These are phyloP conservation scores for Drosophila dunni DNA, from an alignment of 1,140 invertebrate genomes.

Conservation along the genomic window DNA sequence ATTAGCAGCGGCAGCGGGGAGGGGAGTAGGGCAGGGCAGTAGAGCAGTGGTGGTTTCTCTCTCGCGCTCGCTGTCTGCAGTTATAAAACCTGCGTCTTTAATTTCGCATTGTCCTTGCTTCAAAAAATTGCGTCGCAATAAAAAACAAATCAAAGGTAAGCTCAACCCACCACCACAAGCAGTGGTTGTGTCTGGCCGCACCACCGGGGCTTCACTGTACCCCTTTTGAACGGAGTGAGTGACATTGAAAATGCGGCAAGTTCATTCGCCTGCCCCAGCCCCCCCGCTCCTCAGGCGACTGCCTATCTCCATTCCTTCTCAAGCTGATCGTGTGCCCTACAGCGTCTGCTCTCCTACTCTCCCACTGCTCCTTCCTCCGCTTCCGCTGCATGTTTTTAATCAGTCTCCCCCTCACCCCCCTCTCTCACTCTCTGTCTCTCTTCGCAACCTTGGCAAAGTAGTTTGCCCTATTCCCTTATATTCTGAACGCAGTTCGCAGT, in stretches of 20 bases:
- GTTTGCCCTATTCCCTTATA: conserved; percentile 84
- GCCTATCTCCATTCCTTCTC: neutral
- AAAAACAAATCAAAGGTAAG: conserved; percentile 77
- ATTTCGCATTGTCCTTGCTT: conserved; percentile 66
- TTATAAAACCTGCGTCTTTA: conserved; percentile 42
- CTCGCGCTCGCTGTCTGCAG: conserved; percentile 37
- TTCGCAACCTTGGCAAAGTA: conserved; percentile 80
- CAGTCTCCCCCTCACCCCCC: neutral
- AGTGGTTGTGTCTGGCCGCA: neutral
- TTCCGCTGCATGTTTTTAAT: conserved; percentile 9
- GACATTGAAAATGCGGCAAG: conserved; percentile 79
- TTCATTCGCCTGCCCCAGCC: conserved; percentile 63
- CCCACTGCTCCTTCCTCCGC: neutral
- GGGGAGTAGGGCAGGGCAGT: conserved; percentile 3
- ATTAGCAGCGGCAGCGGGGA: conserved; percentile 20
- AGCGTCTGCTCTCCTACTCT: neutral
- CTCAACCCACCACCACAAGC: conserved; percentile 61
- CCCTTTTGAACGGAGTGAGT: conserved; percentile 46
- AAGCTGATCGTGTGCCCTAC: conserved; percentile 25
- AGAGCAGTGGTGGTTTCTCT: conserved; percentile 30
- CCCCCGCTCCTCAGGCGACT: neutral
- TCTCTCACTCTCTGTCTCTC: neutral
- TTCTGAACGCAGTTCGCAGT: conserved; percentile 35
- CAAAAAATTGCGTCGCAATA: conserved; percentile 74
- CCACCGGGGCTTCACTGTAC: conserved; percentile 5